Conservation (phyloP, 2,888 invertebrate species). For the Biston betularia region DNA sequence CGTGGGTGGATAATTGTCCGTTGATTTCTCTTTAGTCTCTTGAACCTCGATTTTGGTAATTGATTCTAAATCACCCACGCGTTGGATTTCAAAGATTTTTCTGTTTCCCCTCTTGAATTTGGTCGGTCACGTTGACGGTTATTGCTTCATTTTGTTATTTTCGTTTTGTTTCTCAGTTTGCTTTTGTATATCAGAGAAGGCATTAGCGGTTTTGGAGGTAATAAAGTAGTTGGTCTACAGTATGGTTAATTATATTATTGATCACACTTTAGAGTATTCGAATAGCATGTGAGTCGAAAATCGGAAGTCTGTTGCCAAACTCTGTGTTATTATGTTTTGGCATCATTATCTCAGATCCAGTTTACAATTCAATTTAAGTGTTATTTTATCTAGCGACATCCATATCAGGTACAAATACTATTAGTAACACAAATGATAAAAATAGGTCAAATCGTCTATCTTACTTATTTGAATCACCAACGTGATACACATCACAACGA, state of each 20-base stretch:
- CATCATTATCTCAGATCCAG: background rate
- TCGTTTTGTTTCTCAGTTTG: background rate
- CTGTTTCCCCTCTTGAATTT: slow-evolving; percentile 26
- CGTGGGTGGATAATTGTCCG: slow-evolving; percentile 47
- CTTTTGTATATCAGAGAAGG: background rate
- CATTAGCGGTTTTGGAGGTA: background rate
- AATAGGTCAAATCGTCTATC: too few relatives aligned
- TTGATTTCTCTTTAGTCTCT: slow-evolving; percentile 47
- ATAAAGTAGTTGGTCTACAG: background rate
- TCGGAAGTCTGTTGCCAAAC: background rate
- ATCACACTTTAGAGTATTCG: too few relatives aligned
- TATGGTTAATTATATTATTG: too few relatives aligned
- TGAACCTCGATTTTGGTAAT: slow-evolving; percentile 45
- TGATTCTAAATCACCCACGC: slow-evolving; percentile 43
- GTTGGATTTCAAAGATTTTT: slow-evolving; percentile 35
- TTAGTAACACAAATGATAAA: too few relatives aligned
- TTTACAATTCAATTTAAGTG: background rate
- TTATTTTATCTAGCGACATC: too few relatives aligned
- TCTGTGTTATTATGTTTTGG: background rate
- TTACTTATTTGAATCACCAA: too few relatives aligned
- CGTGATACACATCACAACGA: too few relatives aligned
- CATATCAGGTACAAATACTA: too few relatives aligned
- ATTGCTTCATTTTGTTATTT: slow-evolving; percentile 27
- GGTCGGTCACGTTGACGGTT: slow-evolving; percentile 13
- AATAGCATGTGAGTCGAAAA: too few relatives aligned